Evolutionary conservation across 1,140 invertebrate genomes (phyloP).

Genomic region (Druon quercuslanigerum): DNA sequence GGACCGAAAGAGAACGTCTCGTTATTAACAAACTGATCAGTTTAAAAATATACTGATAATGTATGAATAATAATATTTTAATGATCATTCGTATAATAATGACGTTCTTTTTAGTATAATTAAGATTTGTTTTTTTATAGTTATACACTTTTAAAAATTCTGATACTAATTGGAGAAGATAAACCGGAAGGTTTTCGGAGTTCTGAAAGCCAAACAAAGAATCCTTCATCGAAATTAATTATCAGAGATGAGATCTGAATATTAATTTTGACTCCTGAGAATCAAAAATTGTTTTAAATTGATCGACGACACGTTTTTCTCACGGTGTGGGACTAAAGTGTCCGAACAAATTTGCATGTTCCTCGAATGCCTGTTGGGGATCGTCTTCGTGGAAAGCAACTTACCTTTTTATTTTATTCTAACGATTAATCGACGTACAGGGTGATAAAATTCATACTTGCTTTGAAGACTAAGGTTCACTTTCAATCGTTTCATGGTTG

Average conservation of each 20-base stretch:
- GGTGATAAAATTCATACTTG: not conserved
- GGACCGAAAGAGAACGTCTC: constrained; percentile 12
- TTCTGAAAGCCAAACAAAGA: not conserved
- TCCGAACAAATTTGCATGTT: constrained; percentile 30
- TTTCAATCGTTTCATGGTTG: too few relatives aligned
- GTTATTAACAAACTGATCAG: constrained; percentile 39
- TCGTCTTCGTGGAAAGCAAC: constrained; percentile 23
- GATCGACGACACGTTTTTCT: constrained; percentile 30
- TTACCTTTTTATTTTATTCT: constrained; percentile 8
- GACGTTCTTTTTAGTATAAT: too few relatives aligned
- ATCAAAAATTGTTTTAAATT: constrained; percentile 30
- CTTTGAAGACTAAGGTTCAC: not conserved
- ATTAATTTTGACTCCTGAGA: constrained; percentile 18
- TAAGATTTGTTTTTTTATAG: not conserved
- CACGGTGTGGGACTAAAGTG: constrained; percentile 26
- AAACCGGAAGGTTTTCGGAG: not conserved
- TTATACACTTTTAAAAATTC: not conserved
- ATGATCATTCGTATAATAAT: too few relatives aligned
- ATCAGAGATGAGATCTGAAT: not conserved
- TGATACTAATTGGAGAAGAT: not conserved
- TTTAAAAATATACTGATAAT: constrained; percentile 32
- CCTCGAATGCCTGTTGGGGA: constrained; percentile 28
- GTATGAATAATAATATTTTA: too few relatives aligned
- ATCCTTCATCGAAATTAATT: constrained; percentile 13
- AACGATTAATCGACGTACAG: constrained; percentile 21